Conservation (phyloP, 2,888 invertebrate species). For the Lepas anatifera region DNA sequence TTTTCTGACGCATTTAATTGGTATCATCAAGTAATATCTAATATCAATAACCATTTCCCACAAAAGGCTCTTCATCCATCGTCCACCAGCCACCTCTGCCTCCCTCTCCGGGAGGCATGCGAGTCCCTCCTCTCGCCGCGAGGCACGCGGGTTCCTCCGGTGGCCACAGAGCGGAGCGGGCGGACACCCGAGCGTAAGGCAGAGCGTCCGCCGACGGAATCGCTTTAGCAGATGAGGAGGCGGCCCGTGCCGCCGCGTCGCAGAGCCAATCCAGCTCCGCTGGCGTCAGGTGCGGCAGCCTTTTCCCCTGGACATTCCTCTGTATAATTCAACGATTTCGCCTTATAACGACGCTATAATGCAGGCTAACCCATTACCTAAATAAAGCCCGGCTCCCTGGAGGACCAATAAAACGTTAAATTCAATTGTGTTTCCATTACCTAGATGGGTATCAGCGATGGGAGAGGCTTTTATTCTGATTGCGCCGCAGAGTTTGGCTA, state of each 20-base stretch:
- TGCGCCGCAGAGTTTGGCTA: slow-evolving; percentile 11
- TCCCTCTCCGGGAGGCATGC: too few species aligned
- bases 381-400: slow-evolving; percentile 5
- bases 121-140: too few species aligned
- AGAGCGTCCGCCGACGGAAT: too few species aligned
- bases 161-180: too few species aligned
- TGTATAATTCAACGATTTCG: slow-evolving; percentile 12
- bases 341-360: slow-evolving; percentile 12
- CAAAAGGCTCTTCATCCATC: too few species aligned
- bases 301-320: neutral
- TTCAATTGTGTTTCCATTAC: slow-evolving; percentile 11
- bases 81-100: too few species aligned
- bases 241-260: neutral
- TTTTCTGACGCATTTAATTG: too few species aligned
- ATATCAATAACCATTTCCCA: too few species aligned
- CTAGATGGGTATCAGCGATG: slow-evolving; percentile 7
- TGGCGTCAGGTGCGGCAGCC: neutral
- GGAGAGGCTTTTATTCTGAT: slow-evolving; percentile 11
- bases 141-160: too few species aligned
- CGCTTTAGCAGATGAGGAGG: too few species aligned
- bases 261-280: neutral
- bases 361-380: slow-evolving; percentile 12
- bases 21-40: too few species aligned
- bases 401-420: slow-evolving; percentile 12
- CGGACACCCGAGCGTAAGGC: too few species aligned